phyloP scores from a whole-genome alignment of 1,140 invertebrate genomes.

The Homalodisca vitripennis region DNA sequence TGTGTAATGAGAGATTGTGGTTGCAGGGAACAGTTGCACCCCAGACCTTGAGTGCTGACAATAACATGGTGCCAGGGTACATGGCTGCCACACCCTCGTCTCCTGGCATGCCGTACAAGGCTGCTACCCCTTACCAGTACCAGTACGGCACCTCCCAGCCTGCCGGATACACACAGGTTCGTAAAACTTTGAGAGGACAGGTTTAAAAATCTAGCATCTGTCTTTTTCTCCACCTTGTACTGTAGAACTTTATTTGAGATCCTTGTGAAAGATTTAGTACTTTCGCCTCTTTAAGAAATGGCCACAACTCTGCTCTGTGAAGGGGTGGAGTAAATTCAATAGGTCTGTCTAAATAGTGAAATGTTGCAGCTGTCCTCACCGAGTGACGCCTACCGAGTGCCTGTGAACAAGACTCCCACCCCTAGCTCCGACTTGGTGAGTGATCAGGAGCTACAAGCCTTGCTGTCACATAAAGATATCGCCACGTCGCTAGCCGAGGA shows the following conservation, averaged over 20 bases:
- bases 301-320: not conserved
- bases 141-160: conserved; percentile 34
- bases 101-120: conserved; percentile 6
- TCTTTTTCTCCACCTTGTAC: not conserved
- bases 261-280: not conserved
- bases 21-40: conserved; percentile 5
- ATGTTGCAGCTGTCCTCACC: conserved; percentile 40
- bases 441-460: conserved; percentile 70
- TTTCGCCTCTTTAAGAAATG: not conserved
- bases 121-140: conserved; percentile 26
- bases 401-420: conserved; percentile 43
- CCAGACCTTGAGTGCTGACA: conserved; percentile 1
- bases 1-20: not conserved
- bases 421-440: conserved; percentile 49
- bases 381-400: conserved; percentile 19
- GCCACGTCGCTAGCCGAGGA: conserved; percentile 81
- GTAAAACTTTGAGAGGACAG: too few species aligned
- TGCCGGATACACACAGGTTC: conserved; percentile 22
- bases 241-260: not conserved
- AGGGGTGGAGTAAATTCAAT: not conserved
- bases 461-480: conserved; percentile 70
- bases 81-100: conserved; percentile 16
- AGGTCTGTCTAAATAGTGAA: too few species aligned
- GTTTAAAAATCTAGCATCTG: too few species aligned
- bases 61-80: not conserved